Conservation (phyloP, 2,797 vertebrate genomes). For the Danio aesculapii region DNA sequence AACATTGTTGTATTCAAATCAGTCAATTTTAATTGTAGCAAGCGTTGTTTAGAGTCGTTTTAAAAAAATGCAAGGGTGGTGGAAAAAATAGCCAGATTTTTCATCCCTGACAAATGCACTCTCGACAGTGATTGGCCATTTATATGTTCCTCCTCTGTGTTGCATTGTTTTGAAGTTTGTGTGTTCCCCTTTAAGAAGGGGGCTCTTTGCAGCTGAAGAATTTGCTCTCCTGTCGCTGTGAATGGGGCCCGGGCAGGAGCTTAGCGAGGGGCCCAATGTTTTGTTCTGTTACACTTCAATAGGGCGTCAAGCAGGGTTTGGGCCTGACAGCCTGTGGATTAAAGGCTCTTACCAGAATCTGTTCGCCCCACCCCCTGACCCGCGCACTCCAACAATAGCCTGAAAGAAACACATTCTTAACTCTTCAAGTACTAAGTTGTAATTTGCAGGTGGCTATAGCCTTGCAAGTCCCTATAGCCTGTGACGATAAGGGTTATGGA, state of each 20-base stretch:
- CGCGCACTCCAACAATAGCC: conserved; percentile 69
- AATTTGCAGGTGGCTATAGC: conserved; percentile 77
- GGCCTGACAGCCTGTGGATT: conserved; percentile 85
- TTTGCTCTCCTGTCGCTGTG: conserved; percentile 69
- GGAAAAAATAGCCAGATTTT: conserved; percentile 13
- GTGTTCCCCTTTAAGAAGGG: conserved; percentile 66
- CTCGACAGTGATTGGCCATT: conserved; percentile 50
- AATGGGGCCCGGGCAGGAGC: conserved; percentile 71
- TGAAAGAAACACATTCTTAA: conserved; percentile 76
- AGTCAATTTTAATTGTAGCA: conserved; percentile 2
- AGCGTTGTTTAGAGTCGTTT: neutral
- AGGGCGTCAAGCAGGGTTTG: conserved; percentile 86
- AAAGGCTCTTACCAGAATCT: conserved; percentile 84
- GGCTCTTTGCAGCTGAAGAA: conserved; percentile 64
- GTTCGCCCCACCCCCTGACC: conserved; percentile 70
- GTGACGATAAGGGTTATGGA: conserved; percentile 59
- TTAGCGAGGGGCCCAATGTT: conserved; percentile 79
- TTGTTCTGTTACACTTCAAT: conserved; percentile 90
- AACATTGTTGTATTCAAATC: neutral
- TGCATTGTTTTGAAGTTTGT: conserved; percentile 56
- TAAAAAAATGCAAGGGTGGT: neutral
- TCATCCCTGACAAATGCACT: conserved; percentile 3
- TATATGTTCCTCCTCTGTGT: conserved; percentile 50
- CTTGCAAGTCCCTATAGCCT: conserved; percentile 62
- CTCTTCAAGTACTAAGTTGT: conserved; percentile 73